Conservation (phyloP, 1,140 invertebrate species). For the Drosophila gunungcola region DNA sequence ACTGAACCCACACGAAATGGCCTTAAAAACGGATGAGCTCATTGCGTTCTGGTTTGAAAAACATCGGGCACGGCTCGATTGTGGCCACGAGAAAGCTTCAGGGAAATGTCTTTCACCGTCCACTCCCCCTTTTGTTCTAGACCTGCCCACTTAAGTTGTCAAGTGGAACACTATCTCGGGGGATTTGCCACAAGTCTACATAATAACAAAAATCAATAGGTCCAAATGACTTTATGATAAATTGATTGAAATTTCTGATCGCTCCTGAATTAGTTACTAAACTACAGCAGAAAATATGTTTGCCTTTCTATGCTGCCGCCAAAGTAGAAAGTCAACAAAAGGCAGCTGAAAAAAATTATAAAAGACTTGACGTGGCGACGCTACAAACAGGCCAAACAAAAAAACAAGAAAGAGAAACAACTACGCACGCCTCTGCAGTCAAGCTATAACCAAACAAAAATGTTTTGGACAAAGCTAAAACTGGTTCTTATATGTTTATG, state of each 20-base stretch:
- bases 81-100: constrained; percentile 47
- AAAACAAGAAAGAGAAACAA: constrained; percentile 13
- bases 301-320: constrained; percentile 22
- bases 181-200: constrained; percentile 9
- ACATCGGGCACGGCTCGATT: constrained; percentile 30
- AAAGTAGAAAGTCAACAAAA: constrained; percentile 64
- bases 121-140: constrained; percentile 2
- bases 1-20: constrained; percentile 30
- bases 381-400: constrained; percentile 32
- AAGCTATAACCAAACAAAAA: constrained; percentile 54
- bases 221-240: constrained; percentile 30
- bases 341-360: constrained; percentile 27
- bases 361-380: constrained; percentile 62
- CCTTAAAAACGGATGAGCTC: constrained; percentile 58
- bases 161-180: constrained; percentile 16
- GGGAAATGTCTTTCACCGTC: constrained; percentile 18
- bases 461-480: constrained; percentile 49
- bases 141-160: constrained; percentile 25
- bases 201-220: constrained; percentile 46
- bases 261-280: constrained; percentile 2
- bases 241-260: constrained; percentile 39
- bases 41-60: constrained; percentile 43
- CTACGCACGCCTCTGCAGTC: constrained; percentile 54
- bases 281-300: constrained; percentile 10
- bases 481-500: constrained; percentile 51